phyloP scores from a whole-genome alignment of 1,140 invertebrate species.

The Phthorimaea operculella region DNA sequence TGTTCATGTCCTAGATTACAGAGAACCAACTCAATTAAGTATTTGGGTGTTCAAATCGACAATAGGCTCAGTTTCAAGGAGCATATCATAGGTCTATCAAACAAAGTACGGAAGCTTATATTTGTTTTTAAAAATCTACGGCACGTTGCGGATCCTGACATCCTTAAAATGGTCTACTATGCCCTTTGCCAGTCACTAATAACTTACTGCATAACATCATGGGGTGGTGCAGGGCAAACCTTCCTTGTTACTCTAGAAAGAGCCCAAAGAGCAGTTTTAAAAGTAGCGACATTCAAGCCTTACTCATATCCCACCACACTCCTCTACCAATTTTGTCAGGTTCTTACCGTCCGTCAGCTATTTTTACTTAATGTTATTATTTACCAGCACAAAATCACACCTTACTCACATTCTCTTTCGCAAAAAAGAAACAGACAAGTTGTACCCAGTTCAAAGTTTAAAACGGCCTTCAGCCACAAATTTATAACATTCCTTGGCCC shows the following conservation, averaged over 20 bases:
- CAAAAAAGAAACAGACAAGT: background rate
- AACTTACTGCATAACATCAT: slow-evolving; percentile 2
- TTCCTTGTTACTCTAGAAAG: background rate
- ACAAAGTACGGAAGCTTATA: slow-evolving; percentile 3
- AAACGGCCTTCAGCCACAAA: background rate
- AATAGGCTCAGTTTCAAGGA: background rate
- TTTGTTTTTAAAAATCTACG: slow-evolving; percentile 2
- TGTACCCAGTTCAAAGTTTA: background rate
- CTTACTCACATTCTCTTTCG: background rate
- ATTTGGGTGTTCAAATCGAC: slow-evolving; percentile 4
- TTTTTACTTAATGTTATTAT: background rate
- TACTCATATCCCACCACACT: background rate
- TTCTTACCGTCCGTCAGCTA: slow-evolving; percentile 4
- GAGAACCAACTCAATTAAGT: background rate
- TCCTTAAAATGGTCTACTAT: background rate
- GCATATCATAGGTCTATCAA: background rate
- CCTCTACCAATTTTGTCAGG: background rate
- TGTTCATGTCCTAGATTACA: background rate
- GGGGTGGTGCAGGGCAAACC: slow-evolving; percentile 4
- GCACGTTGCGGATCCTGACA: background rate
- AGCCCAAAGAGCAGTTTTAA: slow-evolving; percentile 5
- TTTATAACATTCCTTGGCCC: background rate
- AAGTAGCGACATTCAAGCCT: background rate
- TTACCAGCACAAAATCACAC: background rate
- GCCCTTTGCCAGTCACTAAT: background rate